Percentiles rank a stretch among this genome's conserved stretches.
Conservation (phyloP, 2,797 vertebrate species). For the Florisuga fusca region DNA sequence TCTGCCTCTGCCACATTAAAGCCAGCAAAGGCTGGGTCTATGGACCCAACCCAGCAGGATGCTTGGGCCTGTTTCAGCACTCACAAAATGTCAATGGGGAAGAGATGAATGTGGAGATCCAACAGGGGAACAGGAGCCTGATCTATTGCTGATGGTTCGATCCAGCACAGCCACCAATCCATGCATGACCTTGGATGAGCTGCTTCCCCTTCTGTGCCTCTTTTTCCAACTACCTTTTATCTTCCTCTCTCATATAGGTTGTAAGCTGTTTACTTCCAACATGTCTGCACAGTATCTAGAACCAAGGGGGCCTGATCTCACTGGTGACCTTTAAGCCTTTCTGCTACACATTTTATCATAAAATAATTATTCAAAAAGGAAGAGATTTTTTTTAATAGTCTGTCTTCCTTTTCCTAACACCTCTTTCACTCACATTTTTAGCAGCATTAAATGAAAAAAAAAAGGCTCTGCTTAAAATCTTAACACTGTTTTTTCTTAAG, state of each 20-base stretch:
- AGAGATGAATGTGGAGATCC: fast-evolving
- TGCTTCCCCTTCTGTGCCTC: conserved; percentile 46
- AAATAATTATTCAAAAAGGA: conserved; percentile 47
- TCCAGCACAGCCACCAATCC: background rate
- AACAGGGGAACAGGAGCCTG: background rate
- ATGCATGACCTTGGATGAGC: background rate
- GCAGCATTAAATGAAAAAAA: background rate
- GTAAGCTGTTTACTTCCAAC: conserved; percentile 45
- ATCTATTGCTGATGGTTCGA: background rate
- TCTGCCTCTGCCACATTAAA: background rate
- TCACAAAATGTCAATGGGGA: background rate
- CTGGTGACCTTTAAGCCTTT: conserved; percentile 38
- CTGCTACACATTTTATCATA: background rate
- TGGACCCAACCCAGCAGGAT: background rate
- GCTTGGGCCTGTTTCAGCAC: fast-evolving
- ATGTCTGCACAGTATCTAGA: conserved; percentile 7
- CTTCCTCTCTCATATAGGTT: conserved; percentile 45
- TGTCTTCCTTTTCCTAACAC: conserved; percentile 47
- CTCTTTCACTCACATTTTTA: conserved; percentile 2
- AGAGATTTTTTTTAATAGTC: background rate
- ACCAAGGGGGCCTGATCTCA: conserved; percentile 13
- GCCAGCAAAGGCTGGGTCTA: background rate
- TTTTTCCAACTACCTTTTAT: conserved; percentile 46
- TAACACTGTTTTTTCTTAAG: background rate
- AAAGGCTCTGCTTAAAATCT: background rate